A percentile compares a stretch with the other conserved stretches of the same genome.
These are phyloP conservation scores for Synanthedon tipuliformis DNA, from an alignment of 2,888 invertebrate genomes.

Conservation along the genomic window DNA sequence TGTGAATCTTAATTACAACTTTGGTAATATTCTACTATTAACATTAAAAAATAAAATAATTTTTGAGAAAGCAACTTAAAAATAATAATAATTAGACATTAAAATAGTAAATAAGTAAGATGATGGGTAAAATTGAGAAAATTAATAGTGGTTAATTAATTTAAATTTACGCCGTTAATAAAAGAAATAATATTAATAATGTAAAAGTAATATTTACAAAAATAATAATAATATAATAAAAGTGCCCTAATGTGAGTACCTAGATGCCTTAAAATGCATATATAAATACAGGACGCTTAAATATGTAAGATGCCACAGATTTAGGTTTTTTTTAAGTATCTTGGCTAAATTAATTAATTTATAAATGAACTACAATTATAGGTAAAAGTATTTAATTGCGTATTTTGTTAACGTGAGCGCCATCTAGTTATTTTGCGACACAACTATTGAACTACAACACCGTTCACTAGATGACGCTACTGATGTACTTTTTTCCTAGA, in stretches of 20 bases:
- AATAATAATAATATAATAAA: slow-evolving; percentile 1
- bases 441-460: too few relatives aligned
- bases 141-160: neutral
- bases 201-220: slow-evolving; percentile 5
- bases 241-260: neutral
- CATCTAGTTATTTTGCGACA: too few relatives aligned
- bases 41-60: slow-evolving; percentile 32
- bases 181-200: slow-evolving; percentile 2
- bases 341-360: slow-evolving; percentile 3
- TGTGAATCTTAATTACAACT: slow-evolving; percentile 62
- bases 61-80: slow-evolving; percentile 29
- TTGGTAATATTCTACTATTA: slow-evolving; percentile 62
- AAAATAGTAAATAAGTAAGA: neutral
- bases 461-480: too few relatives aligned
- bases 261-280: slow-evolving; percentile 2
- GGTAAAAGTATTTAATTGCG: too few relatives aligned
- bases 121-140: too few relatives aligned
- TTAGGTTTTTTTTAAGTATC: slow-evolving; percentile 6
- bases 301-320: slow-evolving; percentile 1
- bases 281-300: slow-evolving; percentile 1
- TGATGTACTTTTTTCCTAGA: too few relatives aligned
- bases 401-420: too few relatives aligned
- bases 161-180: slow-evolving; percentile 4
- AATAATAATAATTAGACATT: slow-evolving; percentile 9
- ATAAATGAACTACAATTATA: too few relatives aligned